A percentile compares a stretch with the other conserved stretches of the same genome.
Evolutionary conservation across 2,113 vertebrate genomes (phyloP).

Genomic region (Chamaea fasciata): DNA sequence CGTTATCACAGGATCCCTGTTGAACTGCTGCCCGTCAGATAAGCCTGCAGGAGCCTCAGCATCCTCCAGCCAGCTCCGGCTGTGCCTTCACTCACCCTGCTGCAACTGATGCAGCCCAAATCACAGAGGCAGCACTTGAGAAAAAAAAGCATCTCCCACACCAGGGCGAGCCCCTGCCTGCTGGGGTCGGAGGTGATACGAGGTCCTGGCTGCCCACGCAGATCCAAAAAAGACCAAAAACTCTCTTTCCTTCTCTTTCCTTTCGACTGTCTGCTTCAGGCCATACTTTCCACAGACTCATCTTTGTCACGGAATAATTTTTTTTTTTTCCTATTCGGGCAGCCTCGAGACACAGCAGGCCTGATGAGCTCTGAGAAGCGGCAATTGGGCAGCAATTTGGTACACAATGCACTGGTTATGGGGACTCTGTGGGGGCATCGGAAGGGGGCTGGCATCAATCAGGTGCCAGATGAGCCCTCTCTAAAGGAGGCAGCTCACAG

Average conservation of each 20-base stretch:
- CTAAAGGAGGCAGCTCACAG: neutral
- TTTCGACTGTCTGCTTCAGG: neutral
- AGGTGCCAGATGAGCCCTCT: neutral
- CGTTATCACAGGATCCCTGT: neutral
- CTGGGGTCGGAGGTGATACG: neutral
- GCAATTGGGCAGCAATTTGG: neutral
- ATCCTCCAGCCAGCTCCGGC: neutral
- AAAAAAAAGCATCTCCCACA: neutral
- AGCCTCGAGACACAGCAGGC: neutral
- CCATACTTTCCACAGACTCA: neutral
- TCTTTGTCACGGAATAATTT: neutral
- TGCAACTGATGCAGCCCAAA: neutral
- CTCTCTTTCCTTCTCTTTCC: neutral
- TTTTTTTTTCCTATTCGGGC: neutral
- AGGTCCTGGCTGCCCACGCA: neutral
- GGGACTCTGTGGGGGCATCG: fast-evolving
- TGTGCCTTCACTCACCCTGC: neutral
- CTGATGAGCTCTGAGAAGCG: neutral
- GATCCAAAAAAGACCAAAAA: neutral
- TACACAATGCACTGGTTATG: fast-evolving
- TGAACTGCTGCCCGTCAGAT: neutral
- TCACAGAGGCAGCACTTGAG: neutral
- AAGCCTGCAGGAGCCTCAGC: neutral
- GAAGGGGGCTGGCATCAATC: neutral
- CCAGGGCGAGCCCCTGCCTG: neutral